Conservation (phyloP, 2,888 invertebrate species). For the Serrognathus titanus region DNA sequence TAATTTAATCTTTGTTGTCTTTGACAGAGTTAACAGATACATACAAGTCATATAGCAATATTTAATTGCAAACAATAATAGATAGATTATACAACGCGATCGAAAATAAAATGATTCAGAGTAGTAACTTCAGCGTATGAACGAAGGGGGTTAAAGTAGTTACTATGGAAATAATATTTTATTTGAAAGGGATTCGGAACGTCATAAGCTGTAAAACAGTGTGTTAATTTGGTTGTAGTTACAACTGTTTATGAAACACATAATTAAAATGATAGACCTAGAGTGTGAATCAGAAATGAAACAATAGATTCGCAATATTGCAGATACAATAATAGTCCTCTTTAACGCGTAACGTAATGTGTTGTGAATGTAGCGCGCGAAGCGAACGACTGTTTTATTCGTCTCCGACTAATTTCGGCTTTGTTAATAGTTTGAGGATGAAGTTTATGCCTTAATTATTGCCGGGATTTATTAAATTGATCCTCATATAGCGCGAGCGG, state of each 20-base stretch:
- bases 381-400: slow-evolving; percentile 40
- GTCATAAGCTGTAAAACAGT: too few relatives aligned
- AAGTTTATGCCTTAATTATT: slow-evolving; percentile 45
- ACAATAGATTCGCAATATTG: slow-evolving; percentile 32
- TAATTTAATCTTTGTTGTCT: too few relatives aligned
- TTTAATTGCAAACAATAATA: too few relatives aligned
- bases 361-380: slow-evolving; percentile 36
- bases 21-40: too few relatives aligned
- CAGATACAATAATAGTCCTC: slow-evolving; percentile 35
- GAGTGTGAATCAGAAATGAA: slow-evolving; percentile 5
- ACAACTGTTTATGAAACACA: background rate
- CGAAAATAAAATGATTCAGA: too few relatives aligned
- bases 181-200: too few relatives aligned
- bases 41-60: too few relatives aligned
- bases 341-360: slow-evolving; percentile 31
- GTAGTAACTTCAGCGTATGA: too few relatives aligned
- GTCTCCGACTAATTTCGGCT: slow-evolving; percentile 43
- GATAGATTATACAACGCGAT: too few relatives aligned
- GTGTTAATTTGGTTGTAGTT: background rate
- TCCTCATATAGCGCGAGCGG: slow-evolving; percentile 33
- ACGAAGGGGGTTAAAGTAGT: too few relatives aligned
- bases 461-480: slow-evolving; percentile 45
- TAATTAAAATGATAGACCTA: background rate
- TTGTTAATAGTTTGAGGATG: slow-evolving; percentile 46
- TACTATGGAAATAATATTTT: too few relatives aligned